phyloP scores from a whole-genome alignment of 2,888 invertebrate species.

The Mythimna lalbum region DNA sequence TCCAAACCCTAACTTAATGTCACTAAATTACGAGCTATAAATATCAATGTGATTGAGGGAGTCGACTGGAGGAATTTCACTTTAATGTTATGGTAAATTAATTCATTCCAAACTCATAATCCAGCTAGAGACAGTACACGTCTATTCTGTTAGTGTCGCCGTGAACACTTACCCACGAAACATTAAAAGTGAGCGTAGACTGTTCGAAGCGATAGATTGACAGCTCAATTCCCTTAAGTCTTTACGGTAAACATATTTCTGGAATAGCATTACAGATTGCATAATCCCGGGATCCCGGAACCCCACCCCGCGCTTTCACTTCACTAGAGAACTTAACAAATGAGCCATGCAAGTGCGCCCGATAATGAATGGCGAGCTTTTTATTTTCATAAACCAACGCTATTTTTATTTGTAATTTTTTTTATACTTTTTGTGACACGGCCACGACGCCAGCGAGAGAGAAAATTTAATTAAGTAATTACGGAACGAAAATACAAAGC shows the following conservation, averaged over 20 bases:
- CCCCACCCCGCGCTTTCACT: slow-evolving; percentile 16
- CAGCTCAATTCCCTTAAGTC: too few species aligned
- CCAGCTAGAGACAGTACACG: too few species aligned
- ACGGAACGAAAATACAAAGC: neutral
- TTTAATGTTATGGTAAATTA: neutral
- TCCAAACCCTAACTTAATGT: neutral
- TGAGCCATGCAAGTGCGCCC: slow-evolving; percentile 57
- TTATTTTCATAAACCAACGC: slow-evolving; percentile 74
- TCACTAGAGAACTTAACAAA: slow-evolving; percentile 67
- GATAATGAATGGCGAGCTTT: slow-evolving; percentile 71
- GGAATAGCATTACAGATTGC: neutral
- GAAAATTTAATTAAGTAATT: slow-evolving; percentile 1
- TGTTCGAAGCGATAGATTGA: too few species aligned
- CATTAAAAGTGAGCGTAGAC: too few species aligned
- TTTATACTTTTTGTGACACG: slow-evolving; percentile 60
- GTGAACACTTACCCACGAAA: too few species aligned
- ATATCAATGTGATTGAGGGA: too few species aligned
- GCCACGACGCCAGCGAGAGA: slow-evolving; percentile 33
- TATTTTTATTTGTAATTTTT: slow-evolving; percentile 70
- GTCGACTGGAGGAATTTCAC: neutral
- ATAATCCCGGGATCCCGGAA: slow-evolving; percentile 6
- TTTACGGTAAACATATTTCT: too few species aligned
- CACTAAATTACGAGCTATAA: neutral
- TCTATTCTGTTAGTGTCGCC: too few species aligned
- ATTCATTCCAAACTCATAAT: neutral